phyloP scores from a whole-genome alignment of 2,888 invertebrate genomes.

The Peribatodes rhomboidaria region DNA sequence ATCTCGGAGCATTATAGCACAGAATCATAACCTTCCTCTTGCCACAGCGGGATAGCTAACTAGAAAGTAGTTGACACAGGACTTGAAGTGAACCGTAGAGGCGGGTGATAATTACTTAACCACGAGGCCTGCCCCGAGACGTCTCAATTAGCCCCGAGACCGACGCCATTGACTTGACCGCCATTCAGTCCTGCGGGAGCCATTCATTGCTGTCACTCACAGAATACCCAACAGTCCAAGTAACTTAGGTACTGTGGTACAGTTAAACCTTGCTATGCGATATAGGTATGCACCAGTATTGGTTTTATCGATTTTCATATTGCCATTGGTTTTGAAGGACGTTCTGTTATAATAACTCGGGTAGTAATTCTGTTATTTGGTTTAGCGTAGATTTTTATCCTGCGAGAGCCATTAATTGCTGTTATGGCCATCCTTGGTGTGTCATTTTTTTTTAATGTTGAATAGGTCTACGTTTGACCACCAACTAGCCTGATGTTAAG shows the following conservation, averaged over 20 bases:
- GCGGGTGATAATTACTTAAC: conserved; percentile 68
- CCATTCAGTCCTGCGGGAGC: conserved; percentile 66
- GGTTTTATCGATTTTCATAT: neutral
- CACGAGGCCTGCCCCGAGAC: conserved; percentile 59
- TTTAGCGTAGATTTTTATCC: too few species aligned
- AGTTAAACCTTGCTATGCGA: neutral
- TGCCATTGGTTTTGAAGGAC: too few species aligned
- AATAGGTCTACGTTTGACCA: too few species aligned
- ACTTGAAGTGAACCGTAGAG: conserved; percentile 53
- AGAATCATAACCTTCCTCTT: too few species aligned
- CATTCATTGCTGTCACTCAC: conserved; percentile 68
- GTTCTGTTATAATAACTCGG: neutral
- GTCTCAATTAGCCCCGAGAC: conserved; percentile 61
- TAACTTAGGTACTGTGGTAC: neutral
- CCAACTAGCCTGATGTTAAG: too few species aligned
- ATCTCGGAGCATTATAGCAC: too few species aligned
- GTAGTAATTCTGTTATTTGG: too few species aligned
- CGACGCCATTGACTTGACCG: conserved; percentile 62
- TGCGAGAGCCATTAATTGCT: conserved; percentile 67
- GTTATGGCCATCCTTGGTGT: too few species aligned
- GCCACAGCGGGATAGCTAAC: too few species aligned
- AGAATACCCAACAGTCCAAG: conserved; percentile 19
- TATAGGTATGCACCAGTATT: neutral
- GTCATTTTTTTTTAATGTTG: too few species aligned
- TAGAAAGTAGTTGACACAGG: conserved; percentile 40